phyloP scores from a whole-genome alignment of 2,888 invertebrate species.

The Tinea pellionella region DNA sequence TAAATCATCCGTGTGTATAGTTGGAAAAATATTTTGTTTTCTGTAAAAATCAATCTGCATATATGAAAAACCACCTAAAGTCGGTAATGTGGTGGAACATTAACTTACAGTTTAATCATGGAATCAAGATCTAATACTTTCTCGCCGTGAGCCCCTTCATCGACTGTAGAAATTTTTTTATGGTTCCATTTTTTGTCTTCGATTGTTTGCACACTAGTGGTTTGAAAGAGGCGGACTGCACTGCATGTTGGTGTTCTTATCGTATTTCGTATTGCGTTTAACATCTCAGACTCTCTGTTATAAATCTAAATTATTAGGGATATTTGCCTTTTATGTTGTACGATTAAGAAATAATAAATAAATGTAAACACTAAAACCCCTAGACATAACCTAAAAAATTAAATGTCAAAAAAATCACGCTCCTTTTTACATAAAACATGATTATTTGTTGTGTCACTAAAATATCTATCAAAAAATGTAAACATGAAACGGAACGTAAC shows the following conservation, averaged over 20 bases:
- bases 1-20: constrained; percentile 75
- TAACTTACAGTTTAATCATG: constrained; percentile 68
- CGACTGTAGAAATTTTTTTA: constrained; percentile 60
- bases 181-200: constrained; percentile 46
- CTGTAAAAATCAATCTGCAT: too few relatives aligned
- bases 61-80: constrained; percentile 15
- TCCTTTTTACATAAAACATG: too few relatives aligned
- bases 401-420: background rate
- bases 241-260: constrained; percentile 30
- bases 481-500: too few relatives aligned
- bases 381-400: background rate
- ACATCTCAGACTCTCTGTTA: constrained; percentile 23
- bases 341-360: background rate
- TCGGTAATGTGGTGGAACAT: background rate
- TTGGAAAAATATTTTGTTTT: constrained; percentile 78
- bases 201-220: constrained; percentile 31
- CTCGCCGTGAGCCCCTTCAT: constrained; percentile 86
- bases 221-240: constrained; percentile 39
- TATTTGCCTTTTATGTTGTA: background rate
- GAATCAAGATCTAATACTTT: constrained; percentile 77
- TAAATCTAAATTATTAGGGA: background rate
- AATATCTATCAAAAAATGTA: too few relatives aligned
- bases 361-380: background rate
- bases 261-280: constrained; percentile 37
- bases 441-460: too few relatives aligned